Conservation (phyloP, 2,113 vertebrate genomes). For the Lophochroa leadbeateri region DNA sequence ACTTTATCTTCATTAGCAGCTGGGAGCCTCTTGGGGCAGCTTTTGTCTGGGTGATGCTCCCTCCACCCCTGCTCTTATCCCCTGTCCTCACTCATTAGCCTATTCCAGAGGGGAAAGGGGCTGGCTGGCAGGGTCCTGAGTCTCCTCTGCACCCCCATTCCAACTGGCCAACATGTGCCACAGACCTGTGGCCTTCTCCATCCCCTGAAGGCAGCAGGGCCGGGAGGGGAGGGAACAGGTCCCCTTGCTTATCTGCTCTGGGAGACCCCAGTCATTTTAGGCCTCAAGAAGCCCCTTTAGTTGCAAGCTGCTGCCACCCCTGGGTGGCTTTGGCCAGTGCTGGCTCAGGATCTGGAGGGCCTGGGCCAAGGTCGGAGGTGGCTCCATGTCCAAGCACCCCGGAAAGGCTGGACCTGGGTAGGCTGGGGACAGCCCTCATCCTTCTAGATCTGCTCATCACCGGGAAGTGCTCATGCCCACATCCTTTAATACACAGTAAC, state of each 20-base stretch:
- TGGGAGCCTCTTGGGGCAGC: conserved; percentile 38
- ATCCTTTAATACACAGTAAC: conserved; percentile 42
- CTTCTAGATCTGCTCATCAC: background rate
- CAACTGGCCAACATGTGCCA: background rate
- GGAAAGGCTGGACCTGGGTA: background rate
- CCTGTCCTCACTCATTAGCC: conserved; percentile 4
- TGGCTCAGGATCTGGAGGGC: background rate
- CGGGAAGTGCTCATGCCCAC: accelerated
- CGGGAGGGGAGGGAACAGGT: background rate
- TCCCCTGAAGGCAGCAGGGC: background rate
- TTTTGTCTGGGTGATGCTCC: conserved; percentile 38
- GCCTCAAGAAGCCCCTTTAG: background rate
- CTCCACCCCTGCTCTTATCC: background rate
- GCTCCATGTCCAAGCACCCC: background rate
- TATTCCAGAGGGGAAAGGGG: background rate
- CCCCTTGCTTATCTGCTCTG: background rate
- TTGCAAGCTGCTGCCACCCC: background rate
- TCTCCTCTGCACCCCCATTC: accelerated
- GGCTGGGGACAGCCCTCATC: background rate
- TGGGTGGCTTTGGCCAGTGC: background rate
- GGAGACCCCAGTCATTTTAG: background rate
- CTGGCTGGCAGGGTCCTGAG: background rate
- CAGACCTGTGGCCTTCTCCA: background rate
- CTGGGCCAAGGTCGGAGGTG: accelerated
- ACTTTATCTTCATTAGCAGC: conserved; percentile 67